These are phyloP conservation scores for Ernsta delagoae DNA, from an alignment of 2,888 invertebrate genomes.

Conservation along the genomic window DNA sequence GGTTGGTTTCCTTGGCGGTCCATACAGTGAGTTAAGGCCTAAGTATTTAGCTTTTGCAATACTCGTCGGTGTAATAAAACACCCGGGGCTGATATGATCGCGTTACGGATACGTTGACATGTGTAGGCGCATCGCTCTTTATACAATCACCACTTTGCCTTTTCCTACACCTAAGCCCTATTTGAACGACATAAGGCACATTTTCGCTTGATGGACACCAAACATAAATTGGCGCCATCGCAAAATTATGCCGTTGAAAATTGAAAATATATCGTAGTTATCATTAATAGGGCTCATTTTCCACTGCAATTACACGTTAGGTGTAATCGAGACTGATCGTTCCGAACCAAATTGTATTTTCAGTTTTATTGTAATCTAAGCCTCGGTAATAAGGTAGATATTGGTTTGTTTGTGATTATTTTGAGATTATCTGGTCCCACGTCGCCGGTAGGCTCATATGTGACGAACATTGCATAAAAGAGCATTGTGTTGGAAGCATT, in stretches of 20 bases:
- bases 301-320: conserved; percentile 28
- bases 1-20: too few relatives aligned
- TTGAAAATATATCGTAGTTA: conserved; percentile 35
- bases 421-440: conserved; percentile 4
- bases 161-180: not conserved
- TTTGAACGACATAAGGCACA: not conserved
- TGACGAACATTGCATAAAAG: conserved; percentile 57
- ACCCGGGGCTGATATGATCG: conserved; percentile 57
- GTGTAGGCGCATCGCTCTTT: conserved; percentile 63
- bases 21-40: too few relatives aligned
- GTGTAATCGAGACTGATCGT: conserved; percentile 30
- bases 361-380: conserved; percentile 7
- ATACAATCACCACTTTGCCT: conserved; percentile 21
- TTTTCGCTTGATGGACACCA: not conserved
- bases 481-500: conserved; percentile 51
- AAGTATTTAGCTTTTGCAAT: conserved; percentile 57
- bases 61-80: conserved; percentile 55
- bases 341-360: not conserved
- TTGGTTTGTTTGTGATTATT: conserved; percentile 10
- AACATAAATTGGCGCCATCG: not conserved
- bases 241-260: conserved; percentile 34
- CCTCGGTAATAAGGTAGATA: conserved; percentile 14
- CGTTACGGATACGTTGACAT: conserved; percentile 69
- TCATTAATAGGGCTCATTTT: conserved; percentile 35
- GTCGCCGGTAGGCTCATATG: conserved; percentile 61